Conservation (phyloP, 2,113 vertebrate genomes). For the Bagarius yarrelli region DNA sequence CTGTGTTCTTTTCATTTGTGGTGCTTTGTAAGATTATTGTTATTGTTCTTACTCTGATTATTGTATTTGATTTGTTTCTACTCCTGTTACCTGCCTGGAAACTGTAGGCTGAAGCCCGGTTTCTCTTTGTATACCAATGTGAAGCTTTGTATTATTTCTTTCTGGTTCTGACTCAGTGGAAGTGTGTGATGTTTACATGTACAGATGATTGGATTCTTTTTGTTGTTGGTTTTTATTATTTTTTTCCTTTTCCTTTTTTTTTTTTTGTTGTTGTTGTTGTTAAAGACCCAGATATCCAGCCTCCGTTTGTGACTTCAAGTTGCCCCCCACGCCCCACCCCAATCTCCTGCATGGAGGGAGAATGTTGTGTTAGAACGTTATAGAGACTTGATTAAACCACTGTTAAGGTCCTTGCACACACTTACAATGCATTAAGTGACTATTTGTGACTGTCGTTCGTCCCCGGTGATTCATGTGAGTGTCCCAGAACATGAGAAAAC, state of each 20-base stretch:
- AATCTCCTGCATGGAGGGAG: constrained; percentile 28
- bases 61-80: constrained; percentile 72
- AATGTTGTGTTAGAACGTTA: constrained; percentile 39
- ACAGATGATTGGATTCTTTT: constrained; percentile 87
- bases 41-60: constrained; percentile 62
- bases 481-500: constrained; percentile 21
- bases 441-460: constrained; percentile 31
- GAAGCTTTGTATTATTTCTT: constrained; percentile 94
- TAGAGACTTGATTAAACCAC: constrained; percentile 46
- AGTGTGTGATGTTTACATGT: constrained; percentile 99
- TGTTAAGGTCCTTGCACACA: constrained; percentile 55
- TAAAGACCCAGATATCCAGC: constrained; percentile 45
- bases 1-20: constrained; percentile 90
- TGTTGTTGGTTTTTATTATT: constrained; percentile 62
- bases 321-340: constrained; percentile 23
- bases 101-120: constrained; percentile 80
- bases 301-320: constrained; percentile 36
- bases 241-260: constrained; percentile 50
- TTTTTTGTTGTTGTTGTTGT: constrained; percentile 26
- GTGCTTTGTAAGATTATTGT: constrained; percentile 87
- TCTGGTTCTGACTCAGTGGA: constrained; percentile 98
- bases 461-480: constrained; percentile 14
- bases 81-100: constrained; percentile 75
- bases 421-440: constrained; percentile 20
- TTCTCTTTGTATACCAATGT: constrained; percentile 95